Conservation (phyloP, 2,113 vertebrate genomes). For the Morphnarchus princeps region DNA sequence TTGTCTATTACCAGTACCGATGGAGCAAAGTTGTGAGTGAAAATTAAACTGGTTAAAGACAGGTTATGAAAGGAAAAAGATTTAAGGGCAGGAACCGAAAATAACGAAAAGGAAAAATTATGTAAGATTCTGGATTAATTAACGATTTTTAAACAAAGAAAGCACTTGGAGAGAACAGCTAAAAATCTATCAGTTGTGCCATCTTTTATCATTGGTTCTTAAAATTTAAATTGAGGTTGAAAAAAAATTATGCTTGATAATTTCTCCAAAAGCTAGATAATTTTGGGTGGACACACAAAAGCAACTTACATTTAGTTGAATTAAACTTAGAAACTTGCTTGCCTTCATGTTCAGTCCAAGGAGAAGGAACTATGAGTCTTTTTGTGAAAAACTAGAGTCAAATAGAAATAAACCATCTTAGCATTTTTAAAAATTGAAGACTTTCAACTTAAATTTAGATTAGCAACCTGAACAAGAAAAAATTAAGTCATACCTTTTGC, state of each 20-base stretch:
- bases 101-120: not conserved
- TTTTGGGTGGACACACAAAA: not conserved
- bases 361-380: slow-evolving; percentile 91
- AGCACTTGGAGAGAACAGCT: not conserved
- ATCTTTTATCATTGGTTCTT: not conserved
- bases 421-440: not conserved
- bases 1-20: not conserved
- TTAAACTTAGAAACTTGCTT: slow-evolving; percentile 75
- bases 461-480: not conserved
- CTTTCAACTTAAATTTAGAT: not conserved
- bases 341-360: slow-evolving; percentile 83
- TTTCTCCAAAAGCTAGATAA: not conserved
- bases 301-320: slow-evolving; percentile 80
- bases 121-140: not conserved
- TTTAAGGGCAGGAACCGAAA: not conserved
- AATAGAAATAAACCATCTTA: not conserved
- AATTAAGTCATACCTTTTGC: not conserved
- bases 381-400: slow-evolving; percentile 91
- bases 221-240: not conserved
- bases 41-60: not conserved
- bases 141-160: not conserved
- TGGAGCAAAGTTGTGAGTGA: not conserved
- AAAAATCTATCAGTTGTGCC: not conserved
- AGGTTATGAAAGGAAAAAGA: not conserved
- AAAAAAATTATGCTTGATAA: not conserved